A percentile compares a stretch with the other conserved stretches of the same genome.
These are phyloP conservation scores for Harpalus rubripes DNA, from an alignment of 2,888 invertebrate species.

Conservation along the genomic window DNA sequence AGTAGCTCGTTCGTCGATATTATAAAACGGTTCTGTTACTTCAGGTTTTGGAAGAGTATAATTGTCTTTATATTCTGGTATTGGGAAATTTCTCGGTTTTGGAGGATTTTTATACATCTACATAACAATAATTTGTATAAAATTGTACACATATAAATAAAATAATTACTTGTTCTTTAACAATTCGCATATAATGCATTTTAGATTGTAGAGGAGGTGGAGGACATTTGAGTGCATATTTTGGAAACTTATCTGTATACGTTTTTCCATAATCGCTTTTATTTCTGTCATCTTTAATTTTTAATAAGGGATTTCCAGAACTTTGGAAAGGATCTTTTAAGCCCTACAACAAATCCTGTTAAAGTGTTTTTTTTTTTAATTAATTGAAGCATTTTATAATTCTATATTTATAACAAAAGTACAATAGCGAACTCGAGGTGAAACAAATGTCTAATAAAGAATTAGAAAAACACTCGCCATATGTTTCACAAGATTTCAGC, in stretches of 20 bases:
- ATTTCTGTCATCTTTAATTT: conserved; percentile 23
- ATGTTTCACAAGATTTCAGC: too few relatives aligned
- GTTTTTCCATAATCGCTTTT: conserved; percentile 23
- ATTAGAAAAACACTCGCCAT: too few relatives aligned
- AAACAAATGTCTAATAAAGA: too few relatives aligned
- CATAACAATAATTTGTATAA: neutral
- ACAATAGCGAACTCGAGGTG: too few relatives aligned
- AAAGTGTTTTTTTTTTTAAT: neutral
- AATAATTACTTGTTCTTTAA: conserved; percentile 73
- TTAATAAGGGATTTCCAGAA: conserved; percentile 18
- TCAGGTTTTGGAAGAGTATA: conserved; percentile 41
- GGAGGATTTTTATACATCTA: conserved; percentile 73
- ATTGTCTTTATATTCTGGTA: conserved; percentile 73
- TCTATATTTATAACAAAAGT: too few relatives aligned
- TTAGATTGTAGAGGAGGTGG: neutral
- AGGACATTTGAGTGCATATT: neutral
- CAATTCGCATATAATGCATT: conserved; percentile 70
- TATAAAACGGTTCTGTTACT: neutral
- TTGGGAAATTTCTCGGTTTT: conserved; percentile 69
- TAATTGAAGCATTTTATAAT: neutral
- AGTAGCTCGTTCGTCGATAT: neutral
- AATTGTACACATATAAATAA: conserved; percentile 2
- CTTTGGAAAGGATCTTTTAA: neutral
- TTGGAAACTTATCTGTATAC: conserved; percentile 31
- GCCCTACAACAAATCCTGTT: conserved; percentile 12